Base-by-base conservation (phyloP, 92 coral and sea anemone species). In the Phenganax subtilis region DNA sequence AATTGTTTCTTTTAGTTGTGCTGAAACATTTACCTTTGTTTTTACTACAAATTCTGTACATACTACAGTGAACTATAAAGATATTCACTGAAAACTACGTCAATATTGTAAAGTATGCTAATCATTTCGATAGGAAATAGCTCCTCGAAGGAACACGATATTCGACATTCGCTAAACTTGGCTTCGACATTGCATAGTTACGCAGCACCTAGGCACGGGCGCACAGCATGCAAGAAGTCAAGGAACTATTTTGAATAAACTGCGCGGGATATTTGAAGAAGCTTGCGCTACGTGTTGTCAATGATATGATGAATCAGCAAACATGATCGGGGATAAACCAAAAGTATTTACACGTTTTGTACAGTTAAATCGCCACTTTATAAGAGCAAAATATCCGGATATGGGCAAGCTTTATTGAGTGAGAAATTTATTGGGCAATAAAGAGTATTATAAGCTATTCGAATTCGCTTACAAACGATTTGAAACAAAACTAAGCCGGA, bases 251-350 rank as follows among this genome's bases (percentile, higher is more conserved):
- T 52, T 73, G 59, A 51, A 73, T 73, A 51, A 73, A 14, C 61
- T 54, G 80, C 80, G 80, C 57, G 80, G 80, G 57, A 57, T 56
- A 37, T 37, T 37, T 37, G 5, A 37, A 37, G 47, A 37, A 37
- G 47, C 47, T 37, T 14, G 66, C 80, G 55, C 28, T 7, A 17
- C 52, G 59, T 55, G 16, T 75, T 11, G 66, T 57, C 28, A 57
- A 75, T 55, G 52, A 20, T 75, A 65, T 30, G 51, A 55, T 75
- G 55, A 55, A 20, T 44, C 61, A 51, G 0, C 62, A 56, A 11
- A 73, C 31, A n/a, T 12, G 20, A 37, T 3, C 12, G 58, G 76
- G 10, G 75, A 11, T 70, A 27, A 31, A 31, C 75, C 10, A 25
- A 70, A 70, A 70, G 54, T 31, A 70, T 27, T 70, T 70, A 9